Evolutionary conservation across 2,888 invertebrate genomes (phyloP).

Genomic region (Spisula subtruncata): DNA sequence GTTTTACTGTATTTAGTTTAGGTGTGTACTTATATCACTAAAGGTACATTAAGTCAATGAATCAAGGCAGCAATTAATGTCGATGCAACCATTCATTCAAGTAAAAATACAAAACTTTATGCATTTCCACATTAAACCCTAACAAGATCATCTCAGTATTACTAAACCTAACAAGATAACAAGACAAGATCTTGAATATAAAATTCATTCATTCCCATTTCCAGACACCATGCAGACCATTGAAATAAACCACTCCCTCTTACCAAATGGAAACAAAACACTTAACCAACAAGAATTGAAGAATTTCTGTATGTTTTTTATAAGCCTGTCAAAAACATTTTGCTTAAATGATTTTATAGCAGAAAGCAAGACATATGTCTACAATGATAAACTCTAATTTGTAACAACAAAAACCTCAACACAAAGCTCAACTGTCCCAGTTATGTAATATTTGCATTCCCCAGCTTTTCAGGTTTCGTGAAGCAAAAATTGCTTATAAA

Average conservation of each 20-base stretch:
- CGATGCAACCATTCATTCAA: background rate
- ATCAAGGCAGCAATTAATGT: background rate
- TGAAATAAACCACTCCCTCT: background rate
- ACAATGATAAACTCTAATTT: slow-evolving; percentile 2
- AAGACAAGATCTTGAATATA: background rate
- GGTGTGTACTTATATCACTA: background rate
- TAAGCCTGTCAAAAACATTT: background rate
- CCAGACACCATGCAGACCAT: background rate
- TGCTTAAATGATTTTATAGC: background rate
- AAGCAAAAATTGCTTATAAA: slow-evolving; percentile 40
- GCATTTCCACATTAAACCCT: background rate
- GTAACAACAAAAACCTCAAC: slow-evolving; percentile 29
- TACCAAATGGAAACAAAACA: background rate
- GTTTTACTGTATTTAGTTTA: background rate
- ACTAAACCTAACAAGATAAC: too few relatives aligned
- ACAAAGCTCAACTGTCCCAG: slow-evolving; percentile 11
- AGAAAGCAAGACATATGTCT: background rate
- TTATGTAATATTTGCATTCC: slow-evolving; percentile 47
- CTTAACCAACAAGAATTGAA: background rate
- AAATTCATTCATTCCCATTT: background rate
- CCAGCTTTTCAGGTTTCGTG: slow-evolving; percentile 22
- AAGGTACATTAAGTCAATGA: background rate
- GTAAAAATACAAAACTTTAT: background rate
- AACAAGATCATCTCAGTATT: too few relatives aligned
- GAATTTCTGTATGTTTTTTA: background rate